These are phyloP conservation scores for Excalfactoria chinensis DNA, from an alignment of 2,113 vertebrate genomes.

Conservation along the genomic window DNA sequence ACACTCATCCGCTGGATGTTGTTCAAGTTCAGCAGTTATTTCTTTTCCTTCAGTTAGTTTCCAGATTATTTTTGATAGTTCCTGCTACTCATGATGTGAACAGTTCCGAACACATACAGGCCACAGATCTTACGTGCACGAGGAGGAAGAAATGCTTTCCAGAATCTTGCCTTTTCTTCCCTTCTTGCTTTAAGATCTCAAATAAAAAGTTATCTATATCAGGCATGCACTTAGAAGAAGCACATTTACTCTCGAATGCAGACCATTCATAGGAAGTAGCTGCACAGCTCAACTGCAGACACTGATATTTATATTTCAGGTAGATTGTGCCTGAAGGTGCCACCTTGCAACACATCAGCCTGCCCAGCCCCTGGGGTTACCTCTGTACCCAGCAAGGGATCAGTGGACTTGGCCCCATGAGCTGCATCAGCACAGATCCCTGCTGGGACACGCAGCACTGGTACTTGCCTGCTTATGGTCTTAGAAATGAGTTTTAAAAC, in stretches of 20 bases:
- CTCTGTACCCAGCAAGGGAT: neutral
- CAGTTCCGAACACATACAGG: neutral
- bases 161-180: neutral
- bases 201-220: neutral
- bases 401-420: neutral
- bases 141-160: neutral
- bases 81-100: neutral
- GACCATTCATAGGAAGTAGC: neutral
- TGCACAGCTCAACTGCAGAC: neutral
- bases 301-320: neutral
- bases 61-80: neutral
- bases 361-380: neutral
- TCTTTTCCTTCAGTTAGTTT: neutral
- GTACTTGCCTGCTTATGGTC: accelerated
- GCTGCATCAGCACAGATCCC: neutral
- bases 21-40: neutral
- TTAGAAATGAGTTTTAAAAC: neutral
- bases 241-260: neutral
- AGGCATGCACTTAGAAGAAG: neutral
- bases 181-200: neutral
- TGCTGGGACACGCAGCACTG: neutral
- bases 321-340: neutral
- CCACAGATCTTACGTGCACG: neutral
- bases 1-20: neutral
- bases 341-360: neutral